These are phyloP conservation scores for Malurus melanocephalus DNA, from an alignment of 2,113 vertebrate species.

Conservation along the genomic window DNA sequence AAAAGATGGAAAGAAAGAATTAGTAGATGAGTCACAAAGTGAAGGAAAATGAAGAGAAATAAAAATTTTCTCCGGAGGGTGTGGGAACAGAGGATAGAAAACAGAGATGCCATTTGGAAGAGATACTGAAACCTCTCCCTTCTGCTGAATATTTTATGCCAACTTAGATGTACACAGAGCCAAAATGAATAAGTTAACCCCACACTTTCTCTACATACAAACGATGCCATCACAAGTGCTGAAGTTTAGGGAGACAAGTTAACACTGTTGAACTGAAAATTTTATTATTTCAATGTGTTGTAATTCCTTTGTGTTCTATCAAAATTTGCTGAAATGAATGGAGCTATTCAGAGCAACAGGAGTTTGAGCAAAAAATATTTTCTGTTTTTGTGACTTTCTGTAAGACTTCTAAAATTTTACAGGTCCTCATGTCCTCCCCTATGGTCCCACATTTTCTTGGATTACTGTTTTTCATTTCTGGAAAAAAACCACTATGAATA, in stretches of 20 bases:
- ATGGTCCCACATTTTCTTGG: background rate
- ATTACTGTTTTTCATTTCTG: background rate
- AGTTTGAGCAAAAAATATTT: background rate
- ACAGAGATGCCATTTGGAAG: background rate
- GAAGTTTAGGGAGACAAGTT: background rate
- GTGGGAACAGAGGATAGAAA: background rate
- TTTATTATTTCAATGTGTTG: conserved; percentile 36
- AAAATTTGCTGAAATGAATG: conserved; percentile 29
- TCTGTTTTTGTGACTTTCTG: background rate
- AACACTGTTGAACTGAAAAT: background rate
- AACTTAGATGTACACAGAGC: background rate
- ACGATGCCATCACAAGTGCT: background rate
- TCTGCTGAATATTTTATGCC: background rate
- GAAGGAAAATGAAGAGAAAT: background rate
- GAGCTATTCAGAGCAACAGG: background rate
- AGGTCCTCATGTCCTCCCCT: background rate
- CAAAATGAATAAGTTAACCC: background rate
- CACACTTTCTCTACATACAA: background rate
- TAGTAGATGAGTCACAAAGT: background rate
- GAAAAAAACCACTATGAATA: background rate
- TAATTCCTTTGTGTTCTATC: conserved; percentile 16
- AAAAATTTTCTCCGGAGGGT: background rate
- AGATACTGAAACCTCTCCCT: background rate
- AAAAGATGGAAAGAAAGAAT: background rate
- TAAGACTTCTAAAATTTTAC: background rate